Percentiles rank a stretch among this genome's conserved stretches.
Conservation (phyloP, 2,113 vertebrate genomes). For the Nicator chloris region DNA sequence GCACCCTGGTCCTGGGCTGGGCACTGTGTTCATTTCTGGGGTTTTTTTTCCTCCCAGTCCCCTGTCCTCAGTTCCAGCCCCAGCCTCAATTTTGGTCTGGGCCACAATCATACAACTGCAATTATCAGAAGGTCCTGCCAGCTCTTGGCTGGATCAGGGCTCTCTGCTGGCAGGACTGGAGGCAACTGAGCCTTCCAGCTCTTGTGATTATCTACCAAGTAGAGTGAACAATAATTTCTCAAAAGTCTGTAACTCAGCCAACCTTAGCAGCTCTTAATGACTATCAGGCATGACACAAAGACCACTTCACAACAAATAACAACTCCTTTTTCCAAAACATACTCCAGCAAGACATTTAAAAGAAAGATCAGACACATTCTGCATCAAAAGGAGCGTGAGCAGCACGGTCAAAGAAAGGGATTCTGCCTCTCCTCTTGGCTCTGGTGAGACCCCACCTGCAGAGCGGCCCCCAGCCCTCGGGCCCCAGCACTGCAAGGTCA, state of each 20-base stretch:
- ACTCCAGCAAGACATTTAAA: neutral
- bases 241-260: neutral
- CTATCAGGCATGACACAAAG: neutral
- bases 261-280: neutral
- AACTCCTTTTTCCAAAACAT: neutral
- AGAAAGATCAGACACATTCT: neutral
- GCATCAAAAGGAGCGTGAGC: neutral
- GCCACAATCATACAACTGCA: neutral
- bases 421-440: neutral
- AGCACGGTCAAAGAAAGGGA: neutral
- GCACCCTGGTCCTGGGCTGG: neutral
- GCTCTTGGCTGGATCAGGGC: neutral
- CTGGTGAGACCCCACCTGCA: neutral
- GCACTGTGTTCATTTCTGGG: fast-evolving
- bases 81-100: neutral
- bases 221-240: neutral
- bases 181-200: neutral
- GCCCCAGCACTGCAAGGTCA: neutral
- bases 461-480: neutral
- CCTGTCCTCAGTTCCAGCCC: neutral
- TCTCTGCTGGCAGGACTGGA: neutral
- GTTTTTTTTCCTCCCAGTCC: neutral
- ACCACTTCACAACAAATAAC: neutral
- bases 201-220: neutral
- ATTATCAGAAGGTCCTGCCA: neutral